Evolutionary conservation across 2,797 vertebrate species (phyloP).

Genomic region (Delichon dasypus): DNA sequence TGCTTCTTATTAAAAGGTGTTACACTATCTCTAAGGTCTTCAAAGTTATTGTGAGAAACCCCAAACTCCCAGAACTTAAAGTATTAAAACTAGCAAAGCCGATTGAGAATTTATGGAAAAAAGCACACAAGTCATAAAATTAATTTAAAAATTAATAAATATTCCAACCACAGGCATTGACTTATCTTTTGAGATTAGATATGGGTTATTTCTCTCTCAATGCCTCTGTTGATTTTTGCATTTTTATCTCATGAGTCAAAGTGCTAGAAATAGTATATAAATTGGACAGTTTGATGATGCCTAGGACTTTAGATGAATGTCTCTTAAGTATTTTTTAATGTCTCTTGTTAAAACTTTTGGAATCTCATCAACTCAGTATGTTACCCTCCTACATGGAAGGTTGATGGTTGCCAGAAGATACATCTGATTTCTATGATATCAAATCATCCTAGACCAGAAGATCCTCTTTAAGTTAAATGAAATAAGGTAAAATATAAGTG

Average conservation of each 20-base stretch:
- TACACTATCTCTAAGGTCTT: neutral
- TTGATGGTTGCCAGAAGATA: neutral
- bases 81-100: neutral
- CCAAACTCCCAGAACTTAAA: neutral
- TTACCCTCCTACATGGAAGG: neutral
- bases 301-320: neutral
- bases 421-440: neutral
- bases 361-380: neutral
- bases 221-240: neutral
- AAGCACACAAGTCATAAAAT: neutral
- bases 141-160: neutral
- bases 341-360: neutral
- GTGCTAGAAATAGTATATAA: neutral
- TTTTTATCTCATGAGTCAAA: neutral
- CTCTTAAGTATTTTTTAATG: neutral
- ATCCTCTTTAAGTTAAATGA: neutral
- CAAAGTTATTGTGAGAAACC: neutral
- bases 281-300: neutral
- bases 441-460: neutral
- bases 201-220: neutral
- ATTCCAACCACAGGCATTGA: neutral
- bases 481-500: neutral
- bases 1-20: neutral
- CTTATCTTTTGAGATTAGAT: neutral
- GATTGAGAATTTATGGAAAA: neutral